Base-by-base conservation (phyloP, 2,888 invertebrate genomes). In the Leptothorax acervorum region DNA sequence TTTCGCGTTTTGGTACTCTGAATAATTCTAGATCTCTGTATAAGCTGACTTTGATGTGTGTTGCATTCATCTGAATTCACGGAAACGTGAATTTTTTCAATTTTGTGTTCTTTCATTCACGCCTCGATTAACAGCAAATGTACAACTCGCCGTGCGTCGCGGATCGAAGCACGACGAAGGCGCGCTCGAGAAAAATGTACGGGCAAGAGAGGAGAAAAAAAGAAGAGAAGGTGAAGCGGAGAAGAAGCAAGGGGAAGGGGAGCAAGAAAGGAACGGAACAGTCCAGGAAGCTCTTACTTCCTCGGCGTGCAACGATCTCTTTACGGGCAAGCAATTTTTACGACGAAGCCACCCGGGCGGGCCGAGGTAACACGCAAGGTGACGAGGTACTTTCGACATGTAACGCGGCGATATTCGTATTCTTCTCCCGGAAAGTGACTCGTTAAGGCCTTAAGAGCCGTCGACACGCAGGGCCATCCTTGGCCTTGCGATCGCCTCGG, bases 311-410 rank as follows among this genome's bases (percentile, higher is more conserved):
- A 94, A 93, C 93, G 92, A 94, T 93, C 93, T 94, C 94, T 94
- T 94, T 94, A 94, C 94, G 94, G 93, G 93, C 94, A 94, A 92
- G 94, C 94, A 94, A 94, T 94, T 94, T 94, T 94, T 94, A 94
- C 90, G 94, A 94, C 93, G 91, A 90, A 94, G 88, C 92, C 93
- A 93, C 91, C 92, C 89, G 93, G 92, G 93, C 93, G 92, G 91
- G 84, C 92, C 92, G 92, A 93, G 87, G 88, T 92, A 91, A 91
- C 94, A 94, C 94, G 94, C 94, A 90, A 94, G 88, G 92, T 92
- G 92, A 92, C 92, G 91, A 91, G 88, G 66, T 86, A 82, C 86
- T 90, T 90, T 91, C 89, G 87, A 86, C 86, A 68, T 84, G 83
- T 75, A 84, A 71, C 60, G 60, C 42, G 53, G 74, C 66, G 51